phyloP scores from a whole-genome alignment of 1,140 invertebrate genomes.

The Teleopsis dalmanni region DNA sequence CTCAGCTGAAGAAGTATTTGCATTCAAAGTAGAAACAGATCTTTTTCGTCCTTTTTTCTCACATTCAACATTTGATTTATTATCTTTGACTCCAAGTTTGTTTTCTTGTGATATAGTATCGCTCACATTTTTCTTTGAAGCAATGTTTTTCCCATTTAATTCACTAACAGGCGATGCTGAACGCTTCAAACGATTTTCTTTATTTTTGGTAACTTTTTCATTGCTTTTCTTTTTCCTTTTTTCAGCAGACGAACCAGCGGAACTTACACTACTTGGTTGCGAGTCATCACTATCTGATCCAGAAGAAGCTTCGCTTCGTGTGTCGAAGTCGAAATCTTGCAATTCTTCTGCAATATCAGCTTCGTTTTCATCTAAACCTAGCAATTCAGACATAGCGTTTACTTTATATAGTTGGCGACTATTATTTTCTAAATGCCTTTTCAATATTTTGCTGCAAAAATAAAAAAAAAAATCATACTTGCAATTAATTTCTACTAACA shows the following conservation, averaged over 20 bases:
- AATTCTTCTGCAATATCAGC: constrained; percentile 64
- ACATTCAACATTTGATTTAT: background rate
- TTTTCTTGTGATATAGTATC: constrained; percentile 13
- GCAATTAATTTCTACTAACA: no score
- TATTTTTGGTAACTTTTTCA: constrained; percentile 46
- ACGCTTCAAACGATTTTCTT: constrained; percentile 15
- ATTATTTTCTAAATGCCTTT: no score
- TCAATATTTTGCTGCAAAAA: no score
- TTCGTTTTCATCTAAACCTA: constrained; percentile 61
- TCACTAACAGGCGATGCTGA: background rate
- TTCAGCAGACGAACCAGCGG: constrained; percentile 49
- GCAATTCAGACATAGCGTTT: constrained; percentile 43
- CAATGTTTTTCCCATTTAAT: constrained; percentile 8
- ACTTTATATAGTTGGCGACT: no score
- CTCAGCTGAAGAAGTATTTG: constrained; percentile 11
- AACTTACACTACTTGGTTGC: constrained; percentile 61
- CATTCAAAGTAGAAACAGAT: constrained; percentile 7
- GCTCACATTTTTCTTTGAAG: constrained; percentile 17
- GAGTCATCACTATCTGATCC: constrained; percentile 60
- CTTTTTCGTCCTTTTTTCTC: constrained; percentile 27
- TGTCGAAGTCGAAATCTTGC: constrained; percentile 61
- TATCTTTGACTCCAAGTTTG: constrained; percentile 13
- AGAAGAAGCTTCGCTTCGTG: constrained; percentile 68
- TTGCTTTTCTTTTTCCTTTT: constrained; percentile 48
- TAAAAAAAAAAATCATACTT: no score